Evolutionary conservation across 2,797 vertebrate species (phyloP), one percentile per base, ranked within the genome.

Genomic region (Poliocrania exsul): DNA sequence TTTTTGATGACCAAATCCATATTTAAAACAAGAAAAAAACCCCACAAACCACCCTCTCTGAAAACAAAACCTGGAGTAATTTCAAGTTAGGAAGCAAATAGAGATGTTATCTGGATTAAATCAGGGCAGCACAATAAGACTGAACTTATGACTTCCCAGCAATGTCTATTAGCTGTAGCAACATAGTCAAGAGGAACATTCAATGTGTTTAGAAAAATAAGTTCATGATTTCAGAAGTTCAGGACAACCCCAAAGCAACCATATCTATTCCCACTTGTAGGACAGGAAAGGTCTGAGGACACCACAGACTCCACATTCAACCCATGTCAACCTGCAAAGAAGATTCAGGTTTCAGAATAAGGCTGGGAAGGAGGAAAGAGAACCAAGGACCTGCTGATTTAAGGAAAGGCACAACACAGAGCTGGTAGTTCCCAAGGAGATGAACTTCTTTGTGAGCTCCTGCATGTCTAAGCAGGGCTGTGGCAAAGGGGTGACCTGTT

Each of bases 21-120:
- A 69, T 64, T 92, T 79, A 72, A 81, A 75, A 61, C 15, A 65
- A 54, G 24, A 29, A 79, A 37, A 11, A 75, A 64, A 12, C 2
- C 2, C 29, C 53, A 42, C 78, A 81, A 91, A 24, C 50, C 50
- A 10, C 23, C 4, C 40, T 65, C 35, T 81, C 46, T 69, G 44
- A 86, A 90, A 90, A 83, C 21, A 78, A 75, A 92, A 72, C 24
- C 40, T 29, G 9, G 50, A 49, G 50, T 53, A 74, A 86, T 88
- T 92, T 47, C 54, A 90, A 33, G 38, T 90, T 62, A 58, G 28
- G 33, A 86, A 92, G 5, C 0, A 35, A 87, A 13, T 61, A 47
- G 50, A 93, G 86, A 69, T 66, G 33, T 74, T 81, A 49, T 62
- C 64, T 91, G 70, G 66, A 79, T 79, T 79, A 75, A 75, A 90